Evolutionary conservation across 2,797 vertebrate genomes (phyloP).

Genomic region (Podarcis lilfordi): DNA sequence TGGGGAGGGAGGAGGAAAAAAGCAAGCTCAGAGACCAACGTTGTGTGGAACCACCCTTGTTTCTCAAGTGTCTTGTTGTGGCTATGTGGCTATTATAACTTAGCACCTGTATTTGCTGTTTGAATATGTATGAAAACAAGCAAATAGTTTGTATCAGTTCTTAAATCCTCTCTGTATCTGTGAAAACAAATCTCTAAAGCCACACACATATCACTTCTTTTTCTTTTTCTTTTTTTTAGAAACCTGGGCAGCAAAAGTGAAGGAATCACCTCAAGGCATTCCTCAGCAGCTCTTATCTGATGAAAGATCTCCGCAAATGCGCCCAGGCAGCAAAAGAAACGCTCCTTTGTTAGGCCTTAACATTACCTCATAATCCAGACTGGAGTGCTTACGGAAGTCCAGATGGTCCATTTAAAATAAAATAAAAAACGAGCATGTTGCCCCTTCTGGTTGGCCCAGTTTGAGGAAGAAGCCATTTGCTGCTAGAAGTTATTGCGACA

Average conservation of each 20-base stretch:
- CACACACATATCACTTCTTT: too few species aligned
- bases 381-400: constrained; percentile 67
- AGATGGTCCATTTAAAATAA: constrained; percentile 68
- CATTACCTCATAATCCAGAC: constrained; percentile 72
- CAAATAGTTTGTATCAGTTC: too few species aligned
- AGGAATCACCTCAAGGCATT: constrained; percentile 26
- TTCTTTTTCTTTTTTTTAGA: too few species aligned
- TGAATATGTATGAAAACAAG: not conserved
- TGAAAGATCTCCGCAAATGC: constrained; percentile 60
- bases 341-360: constrained; percentile 77
- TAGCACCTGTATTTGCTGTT: too few species aligned
- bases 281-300: constrained; percentile 56
- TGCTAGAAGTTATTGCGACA: constrained; percentile 33
- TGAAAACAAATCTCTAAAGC: not conserved
- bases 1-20: too few species aligned
- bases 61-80: too few species aligned
- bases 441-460: constrained; percentile 58
- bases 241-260: constrained; percentile 16
- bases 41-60: too few species aligned
- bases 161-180: not conserved
- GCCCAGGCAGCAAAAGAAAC: constrained; percentile 65
- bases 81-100: too few species aligned
- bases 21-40: too few species aligned
- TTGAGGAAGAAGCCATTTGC: constrained; percentile 53
- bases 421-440: constrained; percentile 59